A percentile compares a stretch with the other conserved stretches of the same genome.
Conservation (phyloP, 1,140 invertebrate species). For the Drosophila tsacasi region DNA sequence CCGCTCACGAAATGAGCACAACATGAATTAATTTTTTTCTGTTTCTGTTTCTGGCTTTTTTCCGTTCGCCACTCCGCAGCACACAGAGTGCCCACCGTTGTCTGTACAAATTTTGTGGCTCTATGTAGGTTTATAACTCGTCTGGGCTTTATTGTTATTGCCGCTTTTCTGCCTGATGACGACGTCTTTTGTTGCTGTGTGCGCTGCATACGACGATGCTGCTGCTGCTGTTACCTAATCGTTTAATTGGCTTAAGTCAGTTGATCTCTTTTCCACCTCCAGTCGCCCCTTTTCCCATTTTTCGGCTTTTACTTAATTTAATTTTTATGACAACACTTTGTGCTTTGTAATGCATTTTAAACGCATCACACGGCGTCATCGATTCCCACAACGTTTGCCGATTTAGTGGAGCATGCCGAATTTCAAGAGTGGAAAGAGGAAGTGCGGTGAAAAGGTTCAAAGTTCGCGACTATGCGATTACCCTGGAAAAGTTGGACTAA, state of each 20-base stretch:
- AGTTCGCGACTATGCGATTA: background rate
- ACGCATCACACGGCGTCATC: slow-evolving; percentile 63
- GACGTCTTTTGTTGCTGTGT: slow-evolving; percentile 22
- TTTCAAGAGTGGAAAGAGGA: slow-evolving; percentile 24
- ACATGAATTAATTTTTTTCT: slow-evolving; percentile 76
- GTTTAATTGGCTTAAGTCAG: slow-evolving; percentile 81
- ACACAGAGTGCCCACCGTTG: slow-evolving; percentile 28
- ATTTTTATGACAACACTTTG: slow-evolving; percentile 76
- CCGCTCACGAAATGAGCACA: slow-evolving; percentile 78
- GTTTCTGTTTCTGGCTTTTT: slow-evolving; percentile 55
- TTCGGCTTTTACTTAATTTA: slow-evolving; percentile 69
- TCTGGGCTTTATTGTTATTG: slow-evolving; percentile 57
- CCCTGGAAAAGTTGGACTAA: background rate
- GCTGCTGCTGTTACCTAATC: slow-evolving; percentile 74
- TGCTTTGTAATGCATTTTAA: slow-evolving; percentile 78
- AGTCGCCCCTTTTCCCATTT: slow-evolving; percentile 12
- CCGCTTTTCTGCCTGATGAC: slow-evolving; percentile 48
- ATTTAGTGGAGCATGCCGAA: slow-evolving; percentile 65
- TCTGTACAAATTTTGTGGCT: slow-evolving; percentile 61
- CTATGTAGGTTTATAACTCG: slow-evolving; percentile 76
- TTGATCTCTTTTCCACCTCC: slow-evolving; percentile 38
- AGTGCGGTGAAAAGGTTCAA: slow-evolving; percentile 1
- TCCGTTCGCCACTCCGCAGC: slow-evolving; percentile 31
- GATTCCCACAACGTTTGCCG: slow-evolving; percentile 49
- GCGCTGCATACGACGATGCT: slow-evolving; percentile 45